phyloP scores from a whole-genome alignment of 2,797 vertebrate genomes.

The Spondyliosoma cantharus region DNA sequence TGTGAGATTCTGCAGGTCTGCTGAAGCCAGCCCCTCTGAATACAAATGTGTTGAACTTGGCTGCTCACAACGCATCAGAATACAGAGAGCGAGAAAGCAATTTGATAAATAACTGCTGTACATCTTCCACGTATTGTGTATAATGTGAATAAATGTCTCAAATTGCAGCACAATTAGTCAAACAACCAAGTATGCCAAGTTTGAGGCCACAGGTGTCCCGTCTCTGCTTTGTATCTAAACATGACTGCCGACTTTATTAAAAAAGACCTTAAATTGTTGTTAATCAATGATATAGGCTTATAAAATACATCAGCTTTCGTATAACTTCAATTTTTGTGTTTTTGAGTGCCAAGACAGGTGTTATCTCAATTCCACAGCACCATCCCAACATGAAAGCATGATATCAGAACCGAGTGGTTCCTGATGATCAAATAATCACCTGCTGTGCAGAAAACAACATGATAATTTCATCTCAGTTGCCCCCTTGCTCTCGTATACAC shows the following conservation, averaged over 20 bases:
- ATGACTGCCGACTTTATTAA: conserved; percentile 49
- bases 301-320: conserved; percentile 45
- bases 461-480: conserved; percentile 60
- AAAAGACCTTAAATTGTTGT: conserved; percentile 61
- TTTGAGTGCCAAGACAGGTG: conserved; percentile 54
- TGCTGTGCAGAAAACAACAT: conserved; percentile 58
- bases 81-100: conserved; percentile 32
- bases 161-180: conserved; percentile 52
- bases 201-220: conserved; percentile 46
- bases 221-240: conserved; percentile 32
- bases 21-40: conserved; percentile 30
- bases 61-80: conserved; percentile 40
- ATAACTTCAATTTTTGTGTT: conserved; percentile 46
- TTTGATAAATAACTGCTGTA: conserved; percentile 51
- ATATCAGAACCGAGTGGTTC: conserved; percentile 59
- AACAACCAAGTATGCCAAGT: conserved; percentile 50
- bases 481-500: conserved; percentile 57
- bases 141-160: conserved; percentile 54
- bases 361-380: conserved; percentile 57
- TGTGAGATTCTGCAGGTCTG: conserved; percentile 20
- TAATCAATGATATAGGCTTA: conserved; percentile 53
- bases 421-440: conserved; percentile 68
- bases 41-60: conserved; percentile 31
- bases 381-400: conserved; percentile 57
- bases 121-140: conserved; percentile 39